Evolutionary conservation across 2,113 vertebrate genomes (phyloP).

Genomic region (Clarias gariepinus): DNA sequence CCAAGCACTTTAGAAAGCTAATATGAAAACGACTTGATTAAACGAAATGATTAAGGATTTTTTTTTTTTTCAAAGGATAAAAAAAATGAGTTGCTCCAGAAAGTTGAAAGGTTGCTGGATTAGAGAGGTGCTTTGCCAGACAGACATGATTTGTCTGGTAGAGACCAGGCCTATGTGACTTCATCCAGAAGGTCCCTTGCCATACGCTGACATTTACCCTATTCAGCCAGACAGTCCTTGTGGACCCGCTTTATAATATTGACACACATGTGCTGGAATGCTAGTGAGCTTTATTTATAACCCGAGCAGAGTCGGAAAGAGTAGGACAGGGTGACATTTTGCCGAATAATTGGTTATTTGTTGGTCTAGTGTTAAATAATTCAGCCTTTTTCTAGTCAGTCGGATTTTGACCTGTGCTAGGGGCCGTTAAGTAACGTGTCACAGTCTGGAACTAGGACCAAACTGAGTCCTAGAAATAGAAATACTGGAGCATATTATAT

Average conservation of each 20-base stretch:
- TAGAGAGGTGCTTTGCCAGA: slow-evolving; percentile 21
- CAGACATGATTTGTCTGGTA: slow-evolving; percentile 28
- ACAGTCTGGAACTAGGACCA: background rate
- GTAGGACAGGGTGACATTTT: slow-evolving; percentile 30
- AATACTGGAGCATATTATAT: background rate
- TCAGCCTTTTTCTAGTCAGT: background rate
- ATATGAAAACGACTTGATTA: slow-evolving; percentile 10
- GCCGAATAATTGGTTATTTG: background rate
- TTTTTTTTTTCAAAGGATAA: background rate
- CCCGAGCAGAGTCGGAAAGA: slow-evolving; percentile 16
- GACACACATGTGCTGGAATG: slow-evolving; percentile 17
- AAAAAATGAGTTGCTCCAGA: background rate
- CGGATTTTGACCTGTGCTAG: background rate
- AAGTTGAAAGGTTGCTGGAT: slow-evolving; percentile 43
- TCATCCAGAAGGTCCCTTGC: slow-evolving; percentile 12
- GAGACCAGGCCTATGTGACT: slow-evolving; percentile 34
- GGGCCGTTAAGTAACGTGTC: background rate
- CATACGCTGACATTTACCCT: slow-evolving; percentile 39
- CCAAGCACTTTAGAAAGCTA: slow-evolving; percentile 11
- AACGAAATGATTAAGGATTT: background rate
- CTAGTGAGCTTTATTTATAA: slow-evolving; percentile 37
- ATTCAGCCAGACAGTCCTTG: slow-evolving; percentile 23
- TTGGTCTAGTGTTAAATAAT: background rate
- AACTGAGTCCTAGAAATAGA: background rate
- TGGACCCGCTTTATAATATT: slow-evolving; percentile 32